Conservation (phyloP, 2,797 vertebrate species). For the Notolabrus celidotus region DNA sequence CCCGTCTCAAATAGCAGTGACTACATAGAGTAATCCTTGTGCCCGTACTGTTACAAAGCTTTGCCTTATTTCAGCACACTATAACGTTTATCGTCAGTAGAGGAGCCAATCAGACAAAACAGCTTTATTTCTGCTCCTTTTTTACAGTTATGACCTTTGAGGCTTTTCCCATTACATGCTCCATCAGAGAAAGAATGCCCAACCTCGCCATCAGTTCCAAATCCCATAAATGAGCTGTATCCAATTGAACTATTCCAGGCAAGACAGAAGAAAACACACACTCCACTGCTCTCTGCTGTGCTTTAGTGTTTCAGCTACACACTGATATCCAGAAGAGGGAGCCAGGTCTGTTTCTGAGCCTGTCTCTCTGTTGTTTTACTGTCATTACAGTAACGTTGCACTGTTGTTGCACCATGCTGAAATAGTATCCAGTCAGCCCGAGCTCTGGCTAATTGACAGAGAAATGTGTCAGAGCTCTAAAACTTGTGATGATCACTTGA, state of each 20-base stretch:
- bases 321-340: conserved; percentile 61
- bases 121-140: conserved; percentile 40
- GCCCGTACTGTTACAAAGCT: conserved; percentile 24
- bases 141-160: conserved; percentile 49
- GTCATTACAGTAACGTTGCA: conserved; percentile 44
- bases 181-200: conserved; percentile 24
- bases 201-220: conserved; percentile 18
- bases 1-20: conserved; percentile 44
- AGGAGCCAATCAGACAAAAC: conserved; percentile 20
- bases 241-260: background rate
- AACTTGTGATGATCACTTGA: conserved; percentile 23
- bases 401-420: conserved; percentile 32
- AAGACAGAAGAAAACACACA: background rate
- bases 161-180: conserved; percentile 14
- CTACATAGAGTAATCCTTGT: conserved; percentile 54
- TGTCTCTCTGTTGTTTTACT: conserved; percentile 8
- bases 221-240: conserved; percentile 28
- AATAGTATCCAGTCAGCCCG: background rate
- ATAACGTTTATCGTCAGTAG: conserved; percentile 9
- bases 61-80: conserved; percentile 43
- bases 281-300: background rate
- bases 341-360: conserved; percentile 35
- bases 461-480: conserved; percentile 3
- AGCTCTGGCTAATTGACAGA: conserved; percentile 18
- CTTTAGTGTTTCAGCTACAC: background rate